Evolutionary conservation across 2,888 invertebrate genomes (phyloP).

Genomic region (Charanyca ferruginea): DNA sequence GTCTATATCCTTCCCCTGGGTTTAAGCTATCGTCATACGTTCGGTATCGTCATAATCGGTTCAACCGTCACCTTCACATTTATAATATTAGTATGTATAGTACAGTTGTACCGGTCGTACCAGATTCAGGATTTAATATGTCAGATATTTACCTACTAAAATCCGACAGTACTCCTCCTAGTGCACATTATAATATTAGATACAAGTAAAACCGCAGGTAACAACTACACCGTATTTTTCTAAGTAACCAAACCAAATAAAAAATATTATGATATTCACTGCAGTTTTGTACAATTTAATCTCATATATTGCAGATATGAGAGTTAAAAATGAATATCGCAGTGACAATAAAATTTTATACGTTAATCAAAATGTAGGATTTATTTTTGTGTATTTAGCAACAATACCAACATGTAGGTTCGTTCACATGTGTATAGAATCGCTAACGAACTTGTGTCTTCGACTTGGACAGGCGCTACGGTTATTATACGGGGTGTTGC

Average conservation of each 20-base stretch:
- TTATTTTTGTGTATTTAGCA: constrained; percentile 25
- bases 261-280: constrained; percentile 12
- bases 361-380: constrained; percentile 24
- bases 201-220: no score
- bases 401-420: neutral
- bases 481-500: constrained; percentile 32
- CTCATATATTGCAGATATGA: constrained; percentile 14
- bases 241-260: neutral
- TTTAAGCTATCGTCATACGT: no score
- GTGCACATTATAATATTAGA: no score
- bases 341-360: constrained; percentile 41
- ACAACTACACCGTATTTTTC: neutral
- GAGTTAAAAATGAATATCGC: constrained; percentile 32
- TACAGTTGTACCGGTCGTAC: no score
- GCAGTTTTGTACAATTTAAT: constrained; percentile 34
- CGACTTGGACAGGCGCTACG: constrained; percentile 38
- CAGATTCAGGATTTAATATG: no score
- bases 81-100: no score
- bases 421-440: constrained; percentile 32
- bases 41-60: no score
- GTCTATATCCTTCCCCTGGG: no score
- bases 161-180: no score
- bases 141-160: no score
- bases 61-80: no score
- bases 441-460: constrained; percentile 60